phyloP scores from a whole-genome alignment of 2,113 vertebrate genomes.

The Cyanocitta stelleri region DNA sequence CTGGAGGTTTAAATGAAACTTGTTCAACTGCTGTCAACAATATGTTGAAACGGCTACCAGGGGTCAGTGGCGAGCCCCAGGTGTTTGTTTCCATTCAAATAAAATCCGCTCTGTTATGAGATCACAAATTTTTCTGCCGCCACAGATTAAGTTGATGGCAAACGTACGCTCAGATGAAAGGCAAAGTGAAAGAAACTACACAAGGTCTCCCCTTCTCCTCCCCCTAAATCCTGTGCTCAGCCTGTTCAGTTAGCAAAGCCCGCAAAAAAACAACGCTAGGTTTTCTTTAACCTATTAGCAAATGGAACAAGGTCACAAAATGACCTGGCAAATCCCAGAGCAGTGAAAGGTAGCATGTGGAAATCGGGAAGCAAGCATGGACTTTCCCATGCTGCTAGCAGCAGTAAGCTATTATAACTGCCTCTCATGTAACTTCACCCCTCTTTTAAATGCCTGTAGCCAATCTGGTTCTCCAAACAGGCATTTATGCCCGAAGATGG shows the following conservation, averaged over 20 bases:
- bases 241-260: neutral
- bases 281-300: neutral
- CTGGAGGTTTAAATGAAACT: neutral
- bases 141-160: neutral
- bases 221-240: neutral
- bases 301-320: neutral
- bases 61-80: neutral
- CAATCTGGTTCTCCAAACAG: neutral
- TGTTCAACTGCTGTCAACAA: neutral
- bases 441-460: neutral
- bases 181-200: neutral
- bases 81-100: neutral
- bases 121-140: fast-evolving
- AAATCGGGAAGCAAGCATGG: neutral
- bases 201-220: neutral
- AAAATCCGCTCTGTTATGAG: neutral
- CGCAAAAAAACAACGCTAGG: neutral
- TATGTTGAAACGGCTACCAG: fast-evolving
- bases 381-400: neutral
- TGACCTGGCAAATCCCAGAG: neutral
- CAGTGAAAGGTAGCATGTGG: neutral
- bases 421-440: neutral
- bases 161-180: neutral
- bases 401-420: neutral
- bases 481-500: neutral